phyloP scores from a whole-genome alignment of 1,140 invertebrate genomes.

The Drosophila saltans region DNA sequence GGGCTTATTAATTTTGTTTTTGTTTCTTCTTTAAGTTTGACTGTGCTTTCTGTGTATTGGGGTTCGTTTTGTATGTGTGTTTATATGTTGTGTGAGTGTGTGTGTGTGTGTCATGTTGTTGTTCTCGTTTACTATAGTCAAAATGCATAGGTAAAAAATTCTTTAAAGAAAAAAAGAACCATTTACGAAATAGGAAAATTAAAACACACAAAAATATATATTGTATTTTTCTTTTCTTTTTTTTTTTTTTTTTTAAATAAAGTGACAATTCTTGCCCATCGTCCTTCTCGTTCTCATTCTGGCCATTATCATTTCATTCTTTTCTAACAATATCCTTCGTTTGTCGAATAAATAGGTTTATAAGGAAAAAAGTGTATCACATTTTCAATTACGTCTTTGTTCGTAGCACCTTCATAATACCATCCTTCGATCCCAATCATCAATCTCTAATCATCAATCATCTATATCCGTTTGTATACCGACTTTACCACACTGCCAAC shows the following conservation, averaged over 20 bases:
- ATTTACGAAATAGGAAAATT: neutral
- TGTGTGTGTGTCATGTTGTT: conserved; percentile 4
- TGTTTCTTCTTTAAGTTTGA: conserved; percentile 28
- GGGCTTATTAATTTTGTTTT: conserved; percentile 26
- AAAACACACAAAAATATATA: neutral
- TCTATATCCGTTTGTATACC: conserved; percentile 20
- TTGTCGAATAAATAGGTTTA: conserved; percentile 67
- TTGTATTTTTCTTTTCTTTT: neutral
- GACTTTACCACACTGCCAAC: conserved; percentile 22
- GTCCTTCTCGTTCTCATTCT: neutral
- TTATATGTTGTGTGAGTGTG: conserved; percentile 20
- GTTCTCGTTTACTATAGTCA: conserved; percentile 9
- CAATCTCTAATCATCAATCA: neutral
- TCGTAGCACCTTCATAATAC: conserved; percentile 82
- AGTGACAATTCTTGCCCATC: neutral
- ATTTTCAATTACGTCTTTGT: conserved; percentile 83
- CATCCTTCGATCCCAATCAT: conserved; percentile 18
- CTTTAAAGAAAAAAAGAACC: neutral
- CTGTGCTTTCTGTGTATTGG: conserved; percentile 25
- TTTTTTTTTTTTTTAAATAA: neutral
- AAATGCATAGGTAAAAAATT: neutral
- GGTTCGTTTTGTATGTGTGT: conserved; percentile 4
- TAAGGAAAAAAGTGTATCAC: conserved; percentile 82
- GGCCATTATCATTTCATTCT: conserved; percentile 15
- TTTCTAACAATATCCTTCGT: conserved; percentile 34